phyloP scores from a whole-genome alignment of 2,888 invertebrate genomes.

The Dicyrtomina minuta region DNA sequence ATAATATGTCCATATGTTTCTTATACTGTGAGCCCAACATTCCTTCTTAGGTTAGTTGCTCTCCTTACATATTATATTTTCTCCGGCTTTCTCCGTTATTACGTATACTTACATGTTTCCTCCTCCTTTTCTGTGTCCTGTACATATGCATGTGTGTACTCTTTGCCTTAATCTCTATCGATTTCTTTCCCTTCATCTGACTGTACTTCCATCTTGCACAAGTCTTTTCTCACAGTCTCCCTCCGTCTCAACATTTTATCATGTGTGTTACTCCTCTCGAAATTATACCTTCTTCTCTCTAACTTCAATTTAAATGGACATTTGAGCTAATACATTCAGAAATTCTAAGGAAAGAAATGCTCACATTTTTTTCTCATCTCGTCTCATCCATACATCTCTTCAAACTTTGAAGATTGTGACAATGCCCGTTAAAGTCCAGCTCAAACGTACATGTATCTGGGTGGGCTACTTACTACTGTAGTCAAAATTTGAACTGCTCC shows the following conservation, averaged over 20 bases:
- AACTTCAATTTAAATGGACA: constrained; percentile 26
- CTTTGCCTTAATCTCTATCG: constrained; percentile 24
- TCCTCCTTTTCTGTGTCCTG: too few species aligned
- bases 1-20: too few species aligned
- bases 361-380: not conserved
- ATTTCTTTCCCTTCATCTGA: constrained; percentile 6
- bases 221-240: not conserved
- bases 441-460: too few species aligned
- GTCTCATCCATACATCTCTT: not conserved
- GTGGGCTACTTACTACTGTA: too few species aligned
- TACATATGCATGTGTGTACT: not conserved
- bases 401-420: too few species aligned
- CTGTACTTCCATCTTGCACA: too few species aligned
- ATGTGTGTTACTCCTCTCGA: not conserved
- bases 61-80: too few species aligned
- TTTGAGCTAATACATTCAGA: not conserved
- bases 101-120: not conserved
- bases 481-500: too few species aligned
- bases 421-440: too few species aligned
- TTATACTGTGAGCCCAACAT: too few species aligned
- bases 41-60: too few species aligned
- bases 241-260: not conserved
- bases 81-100: too few species aligned
- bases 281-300: constrained; percentile 23
- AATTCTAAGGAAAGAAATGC: not conserved